Evolutionary conservation across 2,797 vertebrate species (phyloP), one percentile per base, ranked within the genome.

Genomic region (Argya squamiceps): DNA sequence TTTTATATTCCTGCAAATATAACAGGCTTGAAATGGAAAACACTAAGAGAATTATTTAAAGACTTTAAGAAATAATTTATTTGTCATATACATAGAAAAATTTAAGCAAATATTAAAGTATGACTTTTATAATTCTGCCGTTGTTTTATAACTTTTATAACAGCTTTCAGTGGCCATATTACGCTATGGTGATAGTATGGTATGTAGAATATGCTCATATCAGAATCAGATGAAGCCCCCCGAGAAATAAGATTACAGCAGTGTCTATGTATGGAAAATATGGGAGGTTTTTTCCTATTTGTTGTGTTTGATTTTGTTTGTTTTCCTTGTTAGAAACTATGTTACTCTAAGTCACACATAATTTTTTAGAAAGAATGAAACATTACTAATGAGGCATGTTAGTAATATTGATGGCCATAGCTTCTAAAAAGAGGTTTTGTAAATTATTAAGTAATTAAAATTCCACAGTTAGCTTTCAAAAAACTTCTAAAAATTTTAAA

Each of bases 251-350:
- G 13, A 64, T 44, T 56, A 53, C 12, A 56, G 44, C 6, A n/a
- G 24, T 32, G 2, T 37, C 79, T 71, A 37, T 37, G 44, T 65
- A 29, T 22, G 11, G 37, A 77, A 77, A 19, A 36, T 21, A 55
- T 5, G 1, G 13, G 6, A 75, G 15, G 1, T 0, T 11, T 4
- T 56, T 58, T 55, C 14, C 14, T 11, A 21, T 50, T 69, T 12
- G 2, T 24, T 44, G 2, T 26, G 4, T 22, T 62, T n/a, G 15
- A 24, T 49, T 63, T 67, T 65, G 7, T 19, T 56, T 21, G 4
- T 19, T 70, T 24, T 37, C 2, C 43, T 65, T 17, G 18, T 44
- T 37, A 55, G 18, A 55, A 78, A 68, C 5, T 47, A 15, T 27
- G 10, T 27, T 30, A 49, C 6, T 6, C 32, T 23, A 73, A 55